phyloP scores from a whole-genome alignment of 2,888 invertebrate species.

The Spisula solida region DNA sequence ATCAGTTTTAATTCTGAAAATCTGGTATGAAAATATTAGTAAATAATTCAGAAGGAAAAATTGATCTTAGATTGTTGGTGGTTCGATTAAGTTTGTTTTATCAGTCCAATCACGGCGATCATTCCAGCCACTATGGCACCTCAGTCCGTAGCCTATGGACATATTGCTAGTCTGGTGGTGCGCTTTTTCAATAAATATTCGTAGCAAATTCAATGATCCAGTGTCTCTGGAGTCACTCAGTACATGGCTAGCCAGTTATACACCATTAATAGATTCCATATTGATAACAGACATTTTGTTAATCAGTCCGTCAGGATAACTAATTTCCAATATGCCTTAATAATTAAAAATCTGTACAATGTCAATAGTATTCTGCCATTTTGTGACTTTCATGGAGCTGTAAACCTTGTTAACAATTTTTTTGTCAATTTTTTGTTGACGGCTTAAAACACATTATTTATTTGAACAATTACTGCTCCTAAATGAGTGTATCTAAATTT shows the following conservation, averaged over 20 bases:
- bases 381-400: not conserved
- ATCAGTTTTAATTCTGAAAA: not conserved
- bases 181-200: constrained; percentile 19
- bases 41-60: constrained; percentile 12
- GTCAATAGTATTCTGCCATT: not conserved
- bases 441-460: not conserved
- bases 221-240: not conserved
- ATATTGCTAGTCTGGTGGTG: not conserved
- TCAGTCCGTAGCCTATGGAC: constrained; percentile 12
- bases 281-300: not conserved
- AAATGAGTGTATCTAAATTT: too few relatives aligned
- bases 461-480: too few relatives aligned
- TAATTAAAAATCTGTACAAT: constrained; percentile 24
- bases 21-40: not conserved
- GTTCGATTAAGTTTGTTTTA: not conserved
- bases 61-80: constrained; percentile 4
- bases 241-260: constrained; percentile 8
- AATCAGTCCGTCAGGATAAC: not conserved
- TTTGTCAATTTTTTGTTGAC: not conserved
- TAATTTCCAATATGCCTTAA: not conserved
- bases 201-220: constrained; percentile 9
- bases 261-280: not conserved
- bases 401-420: not conserved
- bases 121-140: constrained; percentile 19
- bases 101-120: not conserved